Percentiles rank a stretch among this genome's conserved stretches.
phyloP scores from a whole-genome alignment of 2,113 vertebrate genomes.

The Pelvicachromis taeniatus region DNA sequence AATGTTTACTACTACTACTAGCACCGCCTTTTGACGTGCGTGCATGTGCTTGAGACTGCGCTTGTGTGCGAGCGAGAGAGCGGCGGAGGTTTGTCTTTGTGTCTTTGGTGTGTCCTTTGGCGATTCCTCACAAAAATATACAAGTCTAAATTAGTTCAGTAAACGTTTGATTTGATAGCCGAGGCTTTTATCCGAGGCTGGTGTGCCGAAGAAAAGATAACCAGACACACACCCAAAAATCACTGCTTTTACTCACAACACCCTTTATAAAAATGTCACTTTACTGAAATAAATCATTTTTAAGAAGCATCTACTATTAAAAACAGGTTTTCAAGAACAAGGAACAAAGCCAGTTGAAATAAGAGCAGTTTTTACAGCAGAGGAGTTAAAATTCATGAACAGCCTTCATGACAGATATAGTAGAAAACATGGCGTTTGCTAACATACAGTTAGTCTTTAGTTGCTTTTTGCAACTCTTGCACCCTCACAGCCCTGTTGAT shows the following conservation, averaged over 20 bases:
- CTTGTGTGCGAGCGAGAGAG: constrained; percentile 13
- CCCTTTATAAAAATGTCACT: not conserved
- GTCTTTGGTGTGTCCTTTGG: constrained; percentile 67
- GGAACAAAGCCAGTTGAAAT: not conserved
- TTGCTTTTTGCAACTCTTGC: not conserved
- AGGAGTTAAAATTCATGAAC: not conserved
- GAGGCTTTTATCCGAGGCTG: constrained; percentile 3
- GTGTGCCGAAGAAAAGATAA: constrained; percentile 2
- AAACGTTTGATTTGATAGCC: constrained; percentile 66
- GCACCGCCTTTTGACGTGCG: constrained; percentile 30
- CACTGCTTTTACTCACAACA: not conserved
- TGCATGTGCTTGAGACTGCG: not conserved
- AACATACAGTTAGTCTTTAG: not conserved
- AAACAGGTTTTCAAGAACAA: not conserved
- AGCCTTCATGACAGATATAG: not conserved
- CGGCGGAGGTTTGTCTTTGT: constrained; percentile 23
- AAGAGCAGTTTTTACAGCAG: not conserved
- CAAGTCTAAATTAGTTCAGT: constrained; percentile 70
- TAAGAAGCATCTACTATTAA: not conserved
- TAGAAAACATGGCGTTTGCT: not conserved
- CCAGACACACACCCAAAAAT: not conserved
- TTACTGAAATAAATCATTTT: not conserved
- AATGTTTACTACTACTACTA: constrained; percentile 72
- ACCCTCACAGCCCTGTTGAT: not conserved
- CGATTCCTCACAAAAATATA: constrained; percentile 69